Percentiles rank a stretch among this genome's conserved stretches.
These are phyloP conservation scores for Drosophila setifemur DNA, from an alignment of 1,140 invertebrate genomes.

Conservation along the genomic window DNA sequence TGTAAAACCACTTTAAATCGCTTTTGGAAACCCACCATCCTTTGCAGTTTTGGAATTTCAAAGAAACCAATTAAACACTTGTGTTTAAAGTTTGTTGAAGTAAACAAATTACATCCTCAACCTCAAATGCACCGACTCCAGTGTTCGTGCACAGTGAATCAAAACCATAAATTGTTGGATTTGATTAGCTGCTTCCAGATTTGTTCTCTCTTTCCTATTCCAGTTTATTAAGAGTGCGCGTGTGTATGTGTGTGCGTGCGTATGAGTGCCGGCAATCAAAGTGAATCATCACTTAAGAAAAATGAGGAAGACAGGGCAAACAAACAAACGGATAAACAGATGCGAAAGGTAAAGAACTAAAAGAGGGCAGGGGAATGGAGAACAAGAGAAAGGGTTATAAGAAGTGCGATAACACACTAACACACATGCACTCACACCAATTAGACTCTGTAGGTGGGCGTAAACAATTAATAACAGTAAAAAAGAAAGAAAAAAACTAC, in stretches of 20 bases:
- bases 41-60: too few species aligned
- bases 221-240: conserved; percentile 7
- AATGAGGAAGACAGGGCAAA: conserved; percentile 56
- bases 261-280: conserved; percentile 54
- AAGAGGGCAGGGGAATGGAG: background rate
- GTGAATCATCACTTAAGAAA: conserved; percentile 72
- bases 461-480: conserved; percentile 62
- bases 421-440: conserved; percentile 6
- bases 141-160: conserved; percentile 31
- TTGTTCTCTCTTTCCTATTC: conserved; percentile 4
- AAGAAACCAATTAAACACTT: background rate
- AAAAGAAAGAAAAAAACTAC: conserved; percentile 9
- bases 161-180: conserved; percentile 29
- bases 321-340: conserved; percentile 42
- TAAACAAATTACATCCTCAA: background rate
- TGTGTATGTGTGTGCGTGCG: conserved; percentile 3
- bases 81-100: background rate
- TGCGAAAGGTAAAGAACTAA: conserved; percentile 28
- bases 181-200: conserved; percentile 12
- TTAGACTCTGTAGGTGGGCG: conserved; percentile 60
- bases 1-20: too few species aligned
- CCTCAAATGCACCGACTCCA: background rate
- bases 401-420: conserved; percentile 18
- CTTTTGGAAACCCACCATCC: too few species aligned
- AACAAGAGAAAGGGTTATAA: conserved; percentile 8